Evolutionary conservation across 2,888 invertebrate genomes (phyloP).

Genomic region (Lasioglossum oenotherae): DNA sequence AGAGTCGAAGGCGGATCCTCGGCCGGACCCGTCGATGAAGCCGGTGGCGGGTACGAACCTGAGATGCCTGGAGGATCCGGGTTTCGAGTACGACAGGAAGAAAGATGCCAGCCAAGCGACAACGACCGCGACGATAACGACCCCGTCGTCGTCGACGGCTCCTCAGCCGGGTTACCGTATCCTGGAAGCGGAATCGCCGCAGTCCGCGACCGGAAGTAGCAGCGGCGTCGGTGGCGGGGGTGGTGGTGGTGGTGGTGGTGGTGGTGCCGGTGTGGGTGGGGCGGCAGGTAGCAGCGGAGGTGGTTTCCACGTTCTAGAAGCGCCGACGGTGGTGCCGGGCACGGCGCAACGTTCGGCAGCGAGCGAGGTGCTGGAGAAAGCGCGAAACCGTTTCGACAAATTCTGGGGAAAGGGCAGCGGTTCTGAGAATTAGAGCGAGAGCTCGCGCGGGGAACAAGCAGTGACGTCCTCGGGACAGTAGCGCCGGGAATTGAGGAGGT

Average conservation of each 20-base stretch:
- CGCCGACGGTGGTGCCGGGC: conserved; percentile 76
- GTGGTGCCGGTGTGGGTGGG: conserved; percentile 53
- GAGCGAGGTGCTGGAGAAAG: conserved; percentile 91
- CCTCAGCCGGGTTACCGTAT: conserved; percentile 86
- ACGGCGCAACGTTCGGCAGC: conserved; percentile 86
- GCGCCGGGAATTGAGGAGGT: conserved; percentile 20
- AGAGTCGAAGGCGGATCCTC: conserved; percentile 67
- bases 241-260: conserved; percentile 11
- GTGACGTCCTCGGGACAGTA: conserved; percentile 49
- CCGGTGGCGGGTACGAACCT: conserved; percentile 85
- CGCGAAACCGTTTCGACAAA: conserved; percentile 93
- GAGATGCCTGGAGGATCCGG: conserved; percentile 86
- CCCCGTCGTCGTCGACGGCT: conserved; percentile 72
- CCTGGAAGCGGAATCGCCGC: conserved; percentile 85
- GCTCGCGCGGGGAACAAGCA: conserved; percentile 24
- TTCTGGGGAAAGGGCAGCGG: conserved; percentile 89
- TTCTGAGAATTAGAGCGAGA: conserved; percentile 75
- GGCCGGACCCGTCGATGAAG: conserved; percentile 76
- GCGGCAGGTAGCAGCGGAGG: conserved; percentile 38
- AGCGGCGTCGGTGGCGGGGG: conserved; percentile 38
- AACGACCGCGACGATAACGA: conserved; percentile 66
- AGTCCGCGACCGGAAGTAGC: conserved; percentile 31
- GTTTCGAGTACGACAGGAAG: conserved; percentile 85
- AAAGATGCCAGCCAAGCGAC: conserved; percentile 71
- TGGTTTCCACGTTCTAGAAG: conserved; percentile 83